Conservation (phyloP, 2,113 vertebrate genomes). For the Sinosuthora webbiana region DNA sequence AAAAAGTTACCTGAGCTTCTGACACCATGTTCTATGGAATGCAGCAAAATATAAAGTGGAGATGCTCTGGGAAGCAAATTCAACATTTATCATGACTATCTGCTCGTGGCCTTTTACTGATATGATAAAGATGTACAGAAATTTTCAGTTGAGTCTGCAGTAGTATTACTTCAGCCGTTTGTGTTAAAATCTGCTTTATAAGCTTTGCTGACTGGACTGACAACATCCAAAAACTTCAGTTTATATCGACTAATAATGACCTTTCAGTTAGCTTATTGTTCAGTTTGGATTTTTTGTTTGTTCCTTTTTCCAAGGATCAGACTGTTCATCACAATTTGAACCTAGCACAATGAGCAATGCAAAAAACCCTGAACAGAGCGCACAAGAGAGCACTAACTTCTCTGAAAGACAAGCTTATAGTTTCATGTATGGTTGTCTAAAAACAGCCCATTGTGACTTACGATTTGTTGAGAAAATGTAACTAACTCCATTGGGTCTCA, state of each 20-base stretch:
- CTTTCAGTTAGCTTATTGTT: background rate
- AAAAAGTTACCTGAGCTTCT: background rate
- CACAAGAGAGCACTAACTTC: background rate
- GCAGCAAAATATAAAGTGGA: background rate
- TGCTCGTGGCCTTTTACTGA: background rate
- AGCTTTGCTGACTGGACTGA: background rate
- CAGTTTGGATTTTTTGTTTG: background rate
- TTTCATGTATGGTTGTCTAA: background rate
- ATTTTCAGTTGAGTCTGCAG: background rate
- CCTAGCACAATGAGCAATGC: background rate
- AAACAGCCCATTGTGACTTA: background rate
- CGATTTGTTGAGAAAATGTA: background rate
- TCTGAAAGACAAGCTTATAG: background rate
- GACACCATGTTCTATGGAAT: background rate
- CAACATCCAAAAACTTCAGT: background rate
- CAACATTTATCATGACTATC: background rate
- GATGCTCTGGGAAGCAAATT: background rate
- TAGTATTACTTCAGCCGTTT: background rate
- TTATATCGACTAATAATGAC: background rate
- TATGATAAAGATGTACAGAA: rapidly evolving
- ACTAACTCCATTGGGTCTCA: background rate
- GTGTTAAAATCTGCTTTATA: background rate
- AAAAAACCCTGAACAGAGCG: background rate
- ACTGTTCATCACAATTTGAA: background rate
- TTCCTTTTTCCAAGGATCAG: background rate